phyloP scores from a whole-genome alignment of 1,140 invertebrate species.

The Ooceraea biroi region DNA sequence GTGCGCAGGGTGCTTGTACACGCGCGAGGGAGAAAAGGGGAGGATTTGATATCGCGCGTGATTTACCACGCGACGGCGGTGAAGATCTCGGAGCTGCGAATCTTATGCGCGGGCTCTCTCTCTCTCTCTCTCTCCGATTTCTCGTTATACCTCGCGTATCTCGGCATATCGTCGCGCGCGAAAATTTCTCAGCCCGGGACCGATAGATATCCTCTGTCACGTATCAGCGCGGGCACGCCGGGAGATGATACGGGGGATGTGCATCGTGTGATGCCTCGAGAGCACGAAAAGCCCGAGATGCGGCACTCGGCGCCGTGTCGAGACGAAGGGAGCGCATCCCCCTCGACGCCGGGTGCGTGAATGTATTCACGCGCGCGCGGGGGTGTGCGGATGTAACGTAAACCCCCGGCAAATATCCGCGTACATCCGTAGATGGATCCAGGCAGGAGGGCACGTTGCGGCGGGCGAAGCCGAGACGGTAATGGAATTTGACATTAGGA shows the following conservation, averaged over 20 bases:
- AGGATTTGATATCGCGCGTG: conserved; percentile 46
- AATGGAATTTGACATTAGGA: conserved; percentile 79
- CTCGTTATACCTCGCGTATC: conserved; percentile 12
- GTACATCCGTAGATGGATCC: not conserved
- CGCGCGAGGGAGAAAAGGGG: too few relatives aligned
- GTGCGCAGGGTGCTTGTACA: not conserved
- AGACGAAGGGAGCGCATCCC: conserved; percentile 14
- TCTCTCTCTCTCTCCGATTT: conserved; percentile 2
- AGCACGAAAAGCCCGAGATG: not conserved
- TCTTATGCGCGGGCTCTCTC: not conserved
- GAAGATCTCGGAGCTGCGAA: conserved; percentile 23
- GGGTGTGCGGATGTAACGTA: conserved; percentile 33
- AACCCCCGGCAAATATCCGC: conserved; percentile 36
- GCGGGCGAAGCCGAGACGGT: conserved; percentile 44
- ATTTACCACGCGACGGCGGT: conserved; percentile 26
- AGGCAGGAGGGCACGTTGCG: not conserved
- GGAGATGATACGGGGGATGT: conserved; percentile 38
- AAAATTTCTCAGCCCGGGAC: conserved; percentile 60
- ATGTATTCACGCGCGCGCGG: conserved; percentile 15
- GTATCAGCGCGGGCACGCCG: conserved; percentile 49
- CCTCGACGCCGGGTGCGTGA: conserved; percentile 7
- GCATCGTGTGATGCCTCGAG: conserved; percentile 66
- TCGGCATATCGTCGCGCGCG: conserved; percentile 13
- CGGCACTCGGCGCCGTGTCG: conserved; percentile 19
- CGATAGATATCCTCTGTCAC: conserved; percentile 69